Conservation (phyloP, 2,113 vertebrate genomes). For the Gavialis gangeticus region DNA sequence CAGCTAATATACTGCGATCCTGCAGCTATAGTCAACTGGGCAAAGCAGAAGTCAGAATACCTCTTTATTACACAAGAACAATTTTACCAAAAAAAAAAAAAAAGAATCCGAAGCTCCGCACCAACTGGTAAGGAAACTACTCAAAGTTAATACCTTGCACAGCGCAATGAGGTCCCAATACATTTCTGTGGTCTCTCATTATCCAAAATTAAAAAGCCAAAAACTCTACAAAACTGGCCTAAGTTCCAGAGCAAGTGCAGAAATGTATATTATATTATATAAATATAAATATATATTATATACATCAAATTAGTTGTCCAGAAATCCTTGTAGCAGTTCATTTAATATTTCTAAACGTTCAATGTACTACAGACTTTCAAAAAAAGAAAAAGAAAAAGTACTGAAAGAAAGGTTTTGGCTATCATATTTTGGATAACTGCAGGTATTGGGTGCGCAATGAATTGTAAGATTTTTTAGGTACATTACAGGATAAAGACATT, state of each 20-base stretch:
- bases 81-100: background rate
- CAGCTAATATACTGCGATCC: too few relatives aligned
- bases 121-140: background rate
- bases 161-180: background rate
- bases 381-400: background rate
- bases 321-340: background rate
- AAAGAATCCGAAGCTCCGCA: background rate
- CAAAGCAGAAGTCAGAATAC: too few relatives aligned
- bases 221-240: background rate
- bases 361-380: background rate
- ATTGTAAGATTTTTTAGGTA: background rate
- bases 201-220: slow-evolving; percentile 9
- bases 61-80: too few relatives aligned
- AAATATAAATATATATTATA: too few relatives aligned
- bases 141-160: background rate
- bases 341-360: background rate
- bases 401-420: background rate
- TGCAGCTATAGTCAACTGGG: too few relatives aligned
- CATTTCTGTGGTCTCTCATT: background rate
- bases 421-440: background rate
- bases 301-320: background rate
- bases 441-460: background rate
- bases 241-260: background rate
- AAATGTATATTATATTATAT: background rate
- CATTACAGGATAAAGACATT: background rate